These are phyloP conservation scores for Pachyseris speciosa DNA, from an alignment of 64 coral and sea anemone species.

Conservation along the genomic window DNA sequence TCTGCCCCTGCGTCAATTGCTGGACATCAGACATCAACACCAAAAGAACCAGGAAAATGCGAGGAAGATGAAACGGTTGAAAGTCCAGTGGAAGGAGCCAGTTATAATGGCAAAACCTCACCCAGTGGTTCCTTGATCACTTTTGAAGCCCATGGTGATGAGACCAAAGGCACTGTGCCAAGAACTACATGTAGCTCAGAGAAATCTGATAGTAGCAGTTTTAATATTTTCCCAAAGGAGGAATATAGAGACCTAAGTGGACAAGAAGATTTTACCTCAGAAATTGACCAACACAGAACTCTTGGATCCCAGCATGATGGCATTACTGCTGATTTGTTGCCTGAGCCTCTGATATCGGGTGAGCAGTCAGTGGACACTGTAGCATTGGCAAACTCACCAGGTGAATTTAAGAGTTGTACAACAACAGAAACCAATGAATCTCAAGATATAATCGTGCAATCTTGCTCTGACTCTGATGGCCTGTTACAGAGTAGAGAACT, in stretches of 20 bases:
- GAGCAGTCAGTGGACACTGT: not conserved
- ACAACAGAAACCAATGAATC: not conserved
- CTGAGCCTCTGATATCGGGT: not conserved
- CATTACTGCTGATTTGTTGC: not conserved
- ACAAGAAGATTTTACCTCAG: not conserved
- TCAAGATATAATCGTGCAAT: not conserved
- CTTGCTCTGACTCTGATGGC: not conserved
- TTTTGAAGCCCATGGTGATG: not conserved
- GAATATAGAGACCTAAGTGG: not conserved
- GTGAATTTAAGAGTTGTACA: not conserved
- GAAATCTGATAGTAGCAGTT: not conserved
- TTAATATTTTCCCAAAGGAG: constrained; percentile 6
- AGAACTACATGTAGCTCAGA: not conserved
- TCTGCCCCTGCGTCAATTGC: not conserved
- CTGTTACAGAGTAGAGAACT: not conserved
- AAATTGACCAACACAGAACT: not conserved
- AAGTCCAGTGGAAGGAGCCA: not conserved
- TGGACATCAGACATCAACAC: constrained; percentile 24
- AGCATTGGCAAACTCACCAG: not conserved
- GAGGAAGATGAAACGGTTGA: not conserved
- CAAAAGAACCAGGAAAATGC: not conserved
- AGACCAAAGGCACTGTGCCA: not conserved
- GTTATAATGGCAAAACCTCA: not conserved
- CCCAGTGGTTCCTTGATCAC: not conserved
- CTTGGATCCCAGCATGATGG: not conserved